Evolutionary conservation across 2,113 vertebrate species (phyloP).

Genomic region (Leptosomus discolor): DNA sequence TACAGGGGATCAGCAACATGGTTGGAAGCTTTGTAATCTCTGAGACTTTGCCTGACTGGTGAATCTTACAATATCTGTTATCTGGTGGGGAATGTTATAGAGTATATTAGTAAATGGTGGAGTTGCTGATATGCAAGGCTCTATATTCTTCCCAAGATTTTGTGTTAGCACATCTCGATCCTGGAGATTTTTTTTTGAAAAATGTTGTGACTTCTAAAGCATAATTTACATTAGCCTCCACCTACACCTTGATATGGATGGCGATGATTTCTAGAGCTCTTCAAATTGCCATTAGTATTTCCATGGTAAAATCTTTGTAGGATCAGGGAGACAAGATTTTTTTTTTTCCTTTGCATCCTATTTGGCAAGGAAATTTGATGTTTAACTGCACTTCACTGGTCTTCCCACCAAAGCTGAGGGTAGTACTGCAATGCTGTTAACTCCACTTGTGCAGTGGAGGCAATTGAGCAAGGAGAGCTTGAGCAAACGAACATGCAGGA

Average conservation of each 20-base stretch:
- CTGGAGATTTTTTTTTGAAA: background rate
- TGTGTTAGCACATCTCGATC: background rate
- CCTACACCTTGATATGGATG: background rate
- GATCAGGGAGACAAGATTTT: background rate
- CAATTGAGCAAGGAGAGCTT: background rate
- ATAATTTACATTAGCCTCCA: background rate
- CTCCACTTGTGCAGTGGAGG: background rate
- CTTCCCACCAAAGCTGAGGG: background rate
- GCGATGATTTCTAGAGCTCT: background rate
- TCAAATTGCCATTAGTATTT: background rate
- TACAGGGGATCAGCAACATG: background rate
- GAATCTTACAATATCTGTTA: background rate
- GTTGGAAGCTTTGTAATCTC: background rate
- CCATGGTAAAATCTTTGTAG: background rate
- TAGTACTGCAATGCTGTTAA: background rate
- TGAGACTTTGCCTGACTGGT: background rate
- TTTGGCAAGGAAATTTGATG: background rate
- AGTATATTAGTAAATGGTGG: background rate
- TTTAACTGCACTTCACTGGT: background rate
- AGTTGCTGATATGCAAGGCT: background rate
- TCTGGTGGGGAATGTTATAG: background rate
- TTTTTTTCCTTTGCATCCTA: background rate
- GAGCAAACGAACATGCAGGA: background rate
- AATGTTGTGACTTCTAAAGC: background rate
- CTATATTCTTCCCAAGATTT: background rate